phyloP scores from a whole-genome alignment of 1,140 invertebrate species.

The Cherax quadricarinatus region DNA sequence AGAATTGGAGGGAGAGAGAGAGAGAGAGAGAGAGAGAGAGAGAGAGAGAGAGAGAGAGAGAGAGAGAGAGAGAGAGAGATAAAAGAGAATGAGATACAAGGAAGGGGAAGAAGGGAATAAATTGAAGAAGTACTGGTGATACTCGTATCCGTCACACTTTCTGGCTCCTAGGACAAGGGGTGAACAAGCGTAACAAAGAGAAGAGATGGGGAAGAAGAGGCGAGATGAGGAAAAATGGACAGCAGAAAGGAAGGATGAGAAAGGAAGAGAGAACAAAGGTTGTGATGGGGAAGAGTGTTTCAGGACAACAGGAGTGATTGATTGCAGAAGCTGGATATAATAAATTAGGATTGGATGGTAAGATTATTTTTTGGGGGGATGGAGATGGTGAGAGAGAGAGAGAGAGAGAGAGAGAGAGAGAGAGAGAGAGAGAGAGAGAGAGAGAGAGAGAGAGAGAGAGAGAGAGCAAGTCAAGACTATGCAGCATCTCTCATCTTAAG shows the following conservation, averaged over 20 bases:
- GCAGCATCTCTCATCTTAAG: neutral
- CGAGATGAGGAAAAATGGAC: neutral
- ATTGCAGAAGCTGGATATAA: too few species aligned
- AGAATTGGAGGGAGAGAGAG: too few species aligned
- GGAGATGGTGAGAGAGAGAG: neutral
- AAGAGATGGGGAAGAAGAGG: neutral
- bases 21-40: neutral
- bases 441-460: conserved; percentile 36
- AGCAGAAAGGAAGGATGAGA: neutral
- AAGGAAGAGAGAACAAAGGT: too few species aligned
- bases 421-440: conserved; percentile 10
- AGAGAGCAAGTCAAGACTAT: neutral
- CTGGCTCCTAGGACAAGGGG: too few species aligned
- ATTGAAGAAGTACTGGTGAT: neutral
- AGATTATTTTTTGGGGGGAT: neutral
- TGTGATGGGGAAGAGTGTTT: too few species aligned
- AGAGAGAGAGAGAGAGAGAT: neutral
- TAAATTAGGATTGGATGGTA: too few species aligned
- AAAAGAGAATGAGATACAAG: neutral
- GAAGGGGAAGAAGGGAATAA: neutral
- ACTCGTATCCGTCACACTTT: too few species aligned
- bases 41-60: neutral
- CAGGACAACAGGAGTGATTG: too few species aligned
- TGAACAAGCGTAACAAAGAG: neutral
- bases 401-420: neutral